Conservation (phyloP, 1,140 invertebrate genomes). For the Drosophila nigrodunni region DNA sequence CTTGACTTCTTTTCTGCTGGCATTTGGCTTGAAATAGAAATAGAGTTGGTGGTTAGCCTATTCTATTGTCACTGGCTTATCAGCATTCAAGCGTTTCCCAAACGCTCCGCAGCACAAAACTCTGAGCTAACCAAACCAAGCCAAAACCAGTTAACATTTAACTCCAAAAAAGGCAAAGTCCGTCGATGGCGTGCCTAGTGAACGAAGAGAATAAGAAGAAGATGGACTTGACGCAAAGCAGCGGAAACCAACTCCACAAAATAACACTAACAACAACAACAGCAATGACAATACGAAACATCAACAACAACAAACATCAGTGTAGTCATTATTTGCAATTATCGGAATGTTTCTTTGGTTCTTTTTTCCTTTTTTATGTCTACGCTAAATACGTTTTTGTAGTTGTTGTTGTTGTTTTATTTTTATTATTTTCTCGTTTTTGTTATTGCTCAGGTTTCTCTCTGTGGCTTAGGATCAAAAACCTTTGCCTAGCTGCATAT, state of each 20-base stretch:
- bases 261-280: slow-evolving; percentile 43
- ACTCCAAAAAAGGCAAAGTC: slow-evolving; percentile 72
- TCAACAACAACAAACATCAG: slow-evolving; percentile 52
- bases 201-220: slow-evolving; percentile 22
- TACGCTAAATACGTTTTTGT: slow-evolving; percentile 54
- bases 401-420: slow-evolving; percentile 25
- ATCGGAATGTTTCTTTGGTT: slow-evolving; percentile 76
- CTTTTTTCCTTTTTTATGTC: slow-evolving; percentile 61
- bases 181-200: slow-evolving; percentile 27
- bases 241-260: slow-evolving; percentile 42
- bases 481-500: slow-evolving; percentile 55
- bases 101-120: slow-evolving; percentile 32
- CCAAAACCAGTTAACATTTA: slow-evolving; percentile 79
- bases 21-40: slow-evolving; percentile 30
- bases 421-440: slow-evolving; percentile 42
- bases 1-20: slow-evolving; percentile 67
- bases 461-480: slow-evolving; percentile 70
- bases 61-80: slow-evolving; percentile 65
- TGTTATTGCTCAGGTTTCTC: slow-evolving; percentile 43
- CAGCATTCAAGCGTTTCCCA: slow-evolving; percentile 68
- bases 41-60: slow-evolving; percentile 32
- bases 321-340: slow-evolving; percentile 81
- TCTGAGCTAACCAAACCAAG: slow-evolving; percentile 21
- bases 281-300: slow-evolving; percentile 19
- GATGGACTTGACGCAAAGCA: slow-evolving; percentile 22